phyloP scores from a whole-genome alignment of 2,113 vertebrate species.

The Microcebus jonahi region DNA sequence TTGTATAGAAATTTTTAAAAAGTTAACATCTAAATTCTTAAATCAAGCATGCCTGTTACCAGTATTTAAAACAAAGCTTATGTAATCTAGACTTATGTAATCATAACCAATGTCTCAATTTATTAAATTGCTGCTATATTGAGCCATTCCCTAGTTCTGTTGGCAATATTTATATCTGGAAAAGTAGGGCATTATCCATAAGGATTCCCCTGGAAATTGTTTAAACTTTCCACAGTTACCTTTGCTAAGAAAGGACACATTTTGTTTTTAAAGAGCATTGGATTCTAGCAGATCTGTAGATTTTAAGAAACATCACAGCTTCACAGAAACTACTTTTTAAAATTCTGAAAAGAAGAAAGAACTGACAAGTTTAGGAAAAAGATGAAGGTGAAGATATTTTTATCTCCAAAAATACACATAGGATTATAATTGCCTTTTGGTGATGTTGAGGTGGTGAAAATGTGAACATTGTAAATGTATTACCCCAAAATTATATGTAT shows the following conservation, averaged over 20 bases:
- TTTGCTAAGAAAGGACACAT: slow-evolving; percentile 8
- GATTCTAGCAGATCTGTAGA: slow-evolving; percentile 3
- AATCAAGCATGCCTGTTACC: not conserved
- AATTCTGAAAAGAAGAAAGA: not conserved
- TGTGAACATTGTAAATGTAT: not conserved
- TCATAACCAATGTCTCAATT: not conserved
- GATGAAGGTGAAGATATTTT: not conserved
- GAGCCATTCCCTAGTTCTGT: not conserved
- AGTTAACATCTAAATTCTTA: not conserved
- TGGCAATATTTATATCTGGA: not conserved
- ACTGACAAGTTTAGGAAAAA: not conserved
- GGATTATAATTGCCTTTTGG: not conserved
- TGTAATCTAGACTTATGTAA: not conserved
- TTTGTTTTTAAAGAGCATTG: not conserved
- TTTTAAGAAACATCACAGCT: slow-evolving; percentile 36
- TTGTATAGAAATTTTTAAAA: not conserved
- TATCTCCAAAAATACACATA: slow-evolving; percentile 1
- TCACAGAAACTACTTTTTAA: not conserved
- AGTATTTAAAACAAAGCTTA: slow-evolving; percentile 40
- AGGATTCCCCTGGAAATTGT: not conserved
- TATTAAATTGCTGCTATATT: slow-evolving; percentile 16
- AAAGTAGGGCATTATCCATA: not conserved
- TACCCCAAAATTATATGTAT: not conserved
- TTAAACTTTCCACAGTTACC: slow-evolving; percentile 11
- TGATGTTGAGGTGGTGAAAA: not conserved